Base-by-base conservation (phyloP, 1,140 invertebrate genomes). In the Anastrepha obliqua region DNA sequence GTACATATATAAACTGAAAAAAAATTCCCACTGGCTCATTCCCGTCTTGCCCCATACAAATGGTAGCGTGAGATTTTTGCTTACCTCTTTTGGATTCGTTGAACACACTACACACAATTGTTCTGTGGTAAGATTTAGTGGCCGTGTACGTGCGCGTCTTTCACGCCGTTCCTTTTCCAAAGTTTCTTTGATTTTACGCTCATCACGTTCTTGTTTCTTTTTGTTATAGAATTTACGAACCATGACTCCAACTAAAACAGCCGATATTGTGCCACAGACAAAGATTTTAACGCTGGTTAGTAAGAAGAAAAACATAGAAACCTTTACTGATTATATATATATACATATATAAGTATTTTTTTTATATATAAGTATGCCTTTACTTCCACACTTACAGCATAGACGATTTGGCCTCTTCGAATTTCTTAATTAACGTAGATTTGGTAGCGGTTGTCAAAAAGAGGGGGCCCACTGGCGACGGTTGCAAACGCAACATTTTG, bases 31-130 rank as follows among this genome's bases (percentile, higher is more conserved):
- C 29, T 29, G 29, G 29, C 29, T 29, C 1, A 0, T 29, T 29
- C 29, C 29, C 29, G 29, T 29, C 29, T 29, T 29, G 29, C 29
- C 29, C 29, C 29, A 29, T 29, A 29, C 29, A 29, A 29, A 29
- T 29, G 29, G 29, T 29, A 29, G 29, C 29, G 29, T 55, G 51
- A 55, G 51, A 55, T 55, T 9, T 55, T 55, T 9, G 51, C 87
- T 86, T 90, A 96, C 95, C 93, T 97, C 96, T 90, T 96, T 96
- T 9, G 96, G 96, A 94, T 97, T 97, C 86, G 95, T 95, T 17
- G 95, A 94, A 93, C 97, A 97, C n/a, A 97, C 96, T 15, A 97
- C 95, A 90, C 97, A 97, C 3, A 96, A 91, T 90, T 97, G 96
- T 90, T 95, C 94, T 2, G 96, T 95, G 5, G 94, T 92, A 7